Conservation (phyloP, 2,113 vertebrate genomes). For the Scytalopus superciliaris region DNA sequence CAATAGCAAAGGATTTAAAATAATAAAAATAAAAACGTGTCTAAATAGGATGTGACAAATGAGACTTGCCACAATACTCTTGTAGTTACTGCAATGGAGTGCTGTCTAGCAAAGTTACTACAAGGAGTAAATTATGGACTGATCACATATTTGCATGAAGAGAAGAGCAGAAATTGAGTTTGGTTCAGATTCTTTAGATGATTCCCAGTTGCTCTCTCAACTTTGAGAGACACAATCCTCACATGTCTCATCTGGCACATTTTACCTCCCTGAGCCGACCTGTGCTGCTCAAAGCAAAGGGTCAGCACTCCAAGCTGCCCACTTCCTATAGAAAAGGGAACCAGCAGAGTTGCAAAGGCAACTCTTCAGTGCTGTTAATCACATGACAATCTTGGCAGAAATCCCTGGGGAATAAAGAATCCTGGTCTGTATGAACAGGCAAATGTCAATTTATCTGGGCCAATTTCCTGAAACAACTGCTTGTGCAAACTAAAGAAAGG, state of each 20-base stretch:
- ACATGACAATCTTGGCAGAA: neutral
- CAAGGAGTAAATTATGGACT: neutral
- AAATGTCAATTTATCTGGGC: neutral
- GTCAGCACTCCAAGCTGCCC: neutral
- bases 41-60: neutral
- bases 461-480: neutral
- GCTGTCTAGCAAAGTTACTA: neutral
- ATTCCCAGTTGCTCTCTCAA: neutral
- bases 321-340: neutral
- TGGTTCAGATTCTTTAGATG: neutral
- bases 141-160: neutral
- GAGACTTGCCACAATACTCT: neutral
- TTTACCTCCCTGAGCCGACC: neutral
- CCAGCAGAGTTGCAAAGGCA: neutral
- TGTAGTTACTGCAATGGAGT: neutral
- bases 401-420: neutral
- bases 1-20: neutral
- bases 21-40: neutral
- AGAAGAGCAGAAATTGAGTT: neutral
- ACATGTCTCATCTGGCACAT: rapidly evolving
- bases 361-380: neutral
- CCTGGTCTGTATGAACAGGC: neutral
- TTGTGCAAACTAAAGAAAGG: neutral
- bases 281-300: neutral
- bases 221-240: neutral